Base-by-base conservation (phyloP, 2,113 vertebrate species). In the Semicossyphus pulcher region DNA sequence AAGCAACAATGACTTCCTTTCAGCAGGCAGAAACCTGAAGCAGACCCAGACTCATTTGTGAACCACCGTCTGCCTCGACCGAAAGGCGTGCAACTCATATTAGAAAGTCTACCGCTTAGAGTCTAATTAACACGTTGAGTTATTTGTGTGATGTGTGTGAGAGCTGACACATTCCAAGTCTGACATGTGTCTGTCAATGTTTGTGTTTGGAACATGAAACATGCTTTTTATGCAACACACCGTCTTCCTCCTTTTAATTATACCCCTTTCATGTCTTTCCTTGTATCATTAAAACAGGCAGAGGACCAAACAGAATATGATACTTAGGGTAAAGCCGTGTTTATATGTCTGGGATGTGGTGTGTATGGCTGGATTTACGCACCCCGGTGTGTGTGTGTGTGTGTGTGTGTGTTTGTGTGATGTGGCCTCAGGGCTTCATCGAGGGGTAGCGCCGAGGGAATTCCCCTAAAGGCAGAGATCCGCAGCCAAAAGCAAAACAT, bases 401-500 rank as follows among this genome's bases (percentile, higher is more conserved):
- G 49, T 49, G 37, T 28, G 67, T 45, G 58, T 42, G 39, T 26
- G 54, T 69, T 37, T 60, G 52, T 61, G 68, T 54, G 44, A 69
- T 36, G 39, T 80, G 60, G 89, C 84, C 87, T 72, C 54, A 4
- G 88, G 88, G 74, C 72, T 68, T 80, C 39, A 60, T 41, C 2
- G 4, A 69, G 32, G 64, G 69, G 44, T 61, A 57, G 36, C 60
- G 69, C 61, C 28, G 23, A 59, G 83, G 79, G 86, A 86, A 84
- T 85, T 82, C 70, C 77, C 62, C 72, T 61, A 71, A 86, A 80
- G 78, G 82, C 68, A 79, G 69, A 86, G 51, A 48, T 77, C 37
- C 68, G 79, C 23, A 81, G 56, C 66, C 82, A 73, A 77, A 81
- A 77, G 66, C 65, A 80, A 84, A 88, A 80, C 73, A 77, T 64